Evolutionary conservation across 2,888 invertebrate genomes (phyloP), one percentile per base, ranked within the genome.

Genomic region (Acanthococcus lagerstroemiae): DNA sequence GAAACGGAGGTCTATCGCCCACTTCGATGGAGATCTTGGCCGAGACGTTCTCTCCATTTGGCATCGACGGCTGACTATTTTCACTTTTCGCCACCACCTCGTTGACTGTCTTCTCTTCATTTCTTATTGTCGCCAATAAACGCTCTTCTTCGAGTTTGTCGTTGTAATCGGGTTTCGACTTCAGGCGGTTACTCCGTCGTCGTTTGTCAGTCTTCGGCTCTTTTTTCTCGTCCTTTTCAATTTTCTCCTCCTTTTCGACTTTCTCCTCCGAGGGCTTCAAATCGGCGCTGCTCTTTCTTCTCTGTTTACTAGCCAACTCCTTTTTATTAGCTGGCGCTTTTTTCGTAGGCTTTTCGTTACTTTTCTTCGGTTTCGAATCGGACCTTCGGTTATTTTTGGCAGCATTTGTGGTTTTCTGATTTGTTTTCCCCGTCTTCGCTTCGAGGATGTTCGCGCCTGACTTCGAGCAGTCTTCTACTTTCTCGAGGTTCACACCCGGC

Each of bases 141-240:
- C 24, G 50, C 12, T 44, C 27, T 15, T 63, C 63, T 30, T 63
- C 63, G 22, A 37, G 37, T 37, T 37, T 54, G n/a, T 52, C 63
- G 54, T n/a, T 54, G 17, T 63, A 52, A 9, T 63, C 63, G 44
- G 63, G 37, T 37, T 63, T 63, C 6, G 63, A 63, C 24, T 63
- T 63, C 9, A 63, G 27, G 15, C 63, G 52, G 4, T 27, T 63
- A 37, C 63, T 63, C 9, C 63, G 63, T 17, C 63, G 50, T 5
- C 52, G 63, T 24, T 63, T 52, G 4, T 63, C 63, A 3, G 52
- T 12, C 52, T 21, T 15, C 3, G 52, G 22, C 21, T 15, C 19
- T 22, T 19, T 24, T 22, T 22, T 22, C 52, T 7, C 22, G 15
- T 52, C 52, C 19, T 22, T 22, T 19, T 24, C 22, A 17, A n/a